A percentile compares a stretch with the other conserved stretches of the same genome.
These are phyloP conservation scores for Athalia cordata DNA, from an alignment of 2,888 invertebrate species.

Conservation along the genomic window DNA sequence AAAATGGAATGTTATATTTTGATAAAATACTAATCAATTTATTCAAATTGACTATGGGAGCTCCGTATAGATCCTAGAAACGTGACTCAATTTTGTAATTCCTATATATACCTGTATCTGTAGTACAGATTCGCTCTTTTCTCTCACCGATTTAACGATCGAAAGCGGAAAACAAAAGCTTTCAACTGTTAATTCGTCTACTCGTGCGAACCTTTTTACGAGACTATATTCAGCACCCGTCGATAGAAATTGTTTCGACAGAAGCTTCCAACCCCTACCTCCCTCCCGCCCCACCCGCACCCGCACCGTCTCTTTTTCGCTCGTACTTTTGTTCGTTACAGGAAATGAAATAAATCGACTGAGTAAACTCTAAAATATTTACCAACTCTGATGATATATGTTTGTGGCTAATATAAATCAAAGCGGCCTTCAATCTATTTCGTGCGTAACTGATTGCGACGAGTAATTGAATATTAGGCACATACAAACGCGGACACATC, in stretches of 20 bases:
- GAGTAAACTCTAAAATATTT: too few relatives aligned
- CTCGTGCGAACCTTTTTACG: slow-evolving; percentile 11
- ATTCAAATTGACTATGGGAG: background rate
- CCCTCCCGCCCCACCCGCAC: background rate
- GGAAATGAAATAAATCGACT: too few relatives aligned
- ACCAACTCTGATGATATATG: too few relatives aligned
- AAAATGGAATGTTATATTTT: background rate
- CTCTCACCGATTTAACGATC: slow-evolving; percentile 17
- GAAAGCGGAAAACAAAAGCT: slow-evolving; percentile 6
- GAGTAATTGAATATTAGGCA: too few relatives aligned
- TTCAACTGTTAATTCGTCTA: slow-evolving; percentile 19
- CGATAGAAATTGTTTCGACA: background rate
- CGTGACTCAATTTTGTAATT: slow-evolving; percentile 15
- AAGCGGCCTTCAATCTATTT: too few relatives aligned
- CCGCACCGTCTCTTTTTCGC: too few relatives aligned
- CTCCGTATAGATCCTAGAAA: background rate
- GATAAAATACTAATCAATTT: background rate
- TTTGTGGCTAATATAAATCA: too few relatives aligned
- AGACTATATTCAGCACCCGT: background rate
- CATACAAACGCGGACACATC: too few relatives aligned
- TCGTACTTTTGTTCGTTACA: too few relatives aligned
- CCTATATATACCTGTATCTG: background rate
- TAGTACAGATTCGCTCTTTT: background rate
- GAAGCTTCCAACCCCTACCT: background rate
- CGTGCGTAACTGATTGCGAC: too few relatives aligned